Conservation (phyloP, 1,140 invertebrate genomes). For the Steinernema khuongi region DNA sequence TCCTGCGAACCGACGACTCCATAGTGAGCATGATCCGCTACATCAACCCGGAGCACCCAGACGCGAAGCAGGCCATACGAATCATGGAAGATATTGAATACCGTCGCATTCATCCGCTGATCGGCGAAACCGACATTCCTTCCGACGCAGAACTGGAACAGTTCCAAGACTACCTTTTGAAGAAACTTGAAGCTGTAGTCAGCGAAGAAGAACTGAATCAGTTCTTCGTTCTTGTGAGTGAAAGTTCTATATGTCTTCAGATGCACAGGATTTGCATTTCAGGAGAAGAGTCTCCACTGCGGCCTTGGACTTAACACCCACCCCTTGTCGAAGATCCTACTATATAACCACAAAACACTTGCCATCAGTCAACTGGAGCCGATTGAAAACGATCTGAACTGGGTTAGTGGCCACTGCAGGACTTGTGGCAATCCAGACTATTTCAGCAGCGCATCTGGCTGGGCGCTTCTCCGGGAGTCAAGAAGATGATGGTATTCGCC, state of each 20-base stretch:
- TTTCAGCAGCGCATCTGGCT: too few relatives aligned
- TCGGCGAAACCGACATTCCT: conserved; percentile 12
- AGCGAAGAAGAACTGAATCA: neutral
- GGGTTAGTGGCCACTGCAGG: too few relatives aligned
- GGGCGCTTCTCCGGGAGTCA: too few relatives aligned
- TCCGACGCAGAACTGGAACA: neutral
- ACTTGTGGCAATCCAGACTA: too few relatives aligned
- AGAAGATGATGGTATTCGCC: too few relatives aligned
- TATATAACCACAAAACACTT: neutral
- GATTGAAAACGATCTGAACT: neutral
- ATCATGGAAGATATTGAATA: conserved; percentile 13
- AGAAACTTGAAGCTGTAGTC: neutral
- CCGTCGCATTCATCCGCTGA: conserved; percentile 19
- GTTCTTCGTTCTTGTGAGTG: conserved; percentile 3
- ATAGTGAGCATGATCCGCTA: neutral
- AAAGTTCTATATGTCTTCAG: neutral
- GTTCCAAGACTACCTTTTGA: neutral
- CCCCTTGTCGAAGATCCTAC: neutral
- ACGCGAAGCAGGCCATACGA: neutral
- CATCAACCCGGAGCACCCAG: neutral
- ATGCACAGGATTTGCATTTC: conserved; percentile 1
- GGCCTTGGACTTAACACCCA: neutral
- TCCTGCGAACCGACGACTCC: conserved; percentile 16
- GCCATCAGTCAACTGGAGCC: neutral
- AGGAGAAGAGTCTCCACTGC: neutral